phyloP scores from a whole-genome alignment of 1,140 invertebrate species.

The Riptortus pedestris region DNA sequence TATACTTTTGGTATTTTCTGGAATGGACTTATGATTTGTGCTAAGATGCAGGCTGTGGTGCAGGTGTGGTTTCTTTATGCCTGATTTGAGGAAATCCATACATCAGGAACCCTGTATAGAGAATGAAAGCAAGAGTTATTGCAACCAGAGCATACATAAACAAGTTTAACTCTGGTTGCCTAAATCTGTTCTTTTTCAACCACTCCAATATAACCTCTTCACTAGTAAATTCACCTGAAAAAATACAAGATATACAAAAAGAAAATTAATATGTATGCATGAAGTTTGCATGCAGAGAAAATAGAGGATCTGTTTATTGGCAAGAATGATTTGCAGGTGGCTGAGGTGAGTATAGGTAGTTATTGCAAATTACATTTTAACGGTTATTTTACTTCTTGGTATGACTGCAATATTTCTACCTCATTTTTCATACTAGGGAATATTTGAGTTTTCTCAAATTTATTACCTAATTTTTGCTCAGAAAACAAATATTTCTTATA shows the following conservation, averaged over 20 bases:
- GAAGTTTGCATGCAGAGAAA: too few species aligned
- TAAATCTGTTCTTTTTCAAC: slow-evolving; percentile 84
- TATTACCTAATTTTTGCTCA: too few species aligned
- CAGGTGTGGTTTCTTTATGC: background rate
- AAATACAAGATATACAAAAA: slow-evolving; percentile 26
- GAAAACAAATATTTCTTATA: too few species aligned
- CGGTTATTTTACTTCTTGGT: too few species aligned
- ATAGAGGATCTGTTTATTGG: too few species aligned
- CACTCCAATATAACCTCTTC: slow-evolving; percentile 86
- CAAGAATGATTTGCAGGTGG: background rate
- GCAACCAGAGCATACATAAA: slow-evolving; percentile 89
- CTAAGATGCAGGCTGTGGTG: background rate
- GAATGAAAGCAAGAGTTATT: slow-evolving; percentile 69
- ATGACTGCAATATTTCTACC: too few species aligned
- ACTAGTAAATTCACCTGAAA: slow-evolving; percentile 63
- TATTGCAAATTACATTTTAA: background rate
- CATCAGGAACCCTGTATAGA: slow-evolving; percentile 82
- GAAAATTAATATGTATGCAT: background rate
- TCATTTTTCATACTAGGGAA: too few species aligned
- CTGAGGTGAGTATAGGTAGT: background rate
- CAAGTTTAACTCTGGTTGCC: slow-evolving; percentile 83
- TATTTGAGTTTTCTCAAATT: too few species aligned
- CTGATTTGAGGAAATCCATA: slow-evolving; percentile 62
- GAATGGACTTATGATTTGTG: background rate
- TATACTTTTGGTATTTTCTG: background rate